Base-by-base conservation (phyloP, 2,797 vertebrate species). In the Falco novaeseelandiae region DNA sequence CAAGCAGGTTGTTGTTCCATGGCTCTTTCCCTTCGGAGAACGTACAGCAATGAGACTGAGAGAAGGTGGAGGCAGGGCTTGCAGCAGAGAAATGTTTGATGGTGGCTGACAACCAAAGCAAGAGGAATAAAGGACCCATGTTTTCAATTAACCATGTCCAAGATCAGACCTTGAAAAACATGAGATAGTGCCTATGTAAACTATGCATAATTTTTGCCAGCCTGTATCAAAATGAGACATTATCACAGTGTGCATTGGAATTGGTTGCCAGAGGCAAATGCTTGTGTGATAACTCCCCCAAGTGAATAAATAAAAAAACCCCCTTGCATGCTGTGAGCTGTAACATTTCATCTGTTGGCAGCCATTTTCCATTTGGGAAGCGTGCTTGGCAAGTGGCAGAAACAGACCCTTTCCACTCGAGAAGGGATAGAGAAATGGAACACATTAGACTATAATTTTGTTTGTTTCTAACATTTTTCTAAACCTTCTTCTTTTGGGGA, bases 201-300 rank as follows among this genome's bases (percentile, higher is more conserved):
- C 78, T 22, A 19, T 44, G 67, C 38, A 62, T 62, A 66, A 54
- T 82, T 89, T 89, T 89, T 95, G 57, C 83, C 81, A 93, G 67
- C 57, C 71, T 32, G 20, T 70, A 34, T 88, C 52, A 69, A 85
- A 90, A 89, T 32, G 63, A 91, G 89, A 40, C 48, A 20, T 80
- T 91, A 92, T 87, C 72, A 88, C 83, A 62, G 59, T 89, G 38
- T 93, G 49, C 57, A 42, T 27, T 87, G 65, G 63, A 74, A 83
- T 54, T 63, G 46, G n/a, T 82, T 96, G 90, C 93, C 93, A 90
- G 86, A 95, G 86, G 71, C 52, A 83, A 93, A 80, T 77, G 63
- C 61, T 93, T 80, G 36, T 78, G 61, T 94, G 86, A 36, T 87
- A 92, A 89, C 48, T 93, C 61, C 69, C 78, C 40, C 63, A 80